These are phyloP conservation scores for Pangasius sanitwongsei DNA, from an alignment of 2,797 vertebrate species.

Conservation along the genomic window DNA sequence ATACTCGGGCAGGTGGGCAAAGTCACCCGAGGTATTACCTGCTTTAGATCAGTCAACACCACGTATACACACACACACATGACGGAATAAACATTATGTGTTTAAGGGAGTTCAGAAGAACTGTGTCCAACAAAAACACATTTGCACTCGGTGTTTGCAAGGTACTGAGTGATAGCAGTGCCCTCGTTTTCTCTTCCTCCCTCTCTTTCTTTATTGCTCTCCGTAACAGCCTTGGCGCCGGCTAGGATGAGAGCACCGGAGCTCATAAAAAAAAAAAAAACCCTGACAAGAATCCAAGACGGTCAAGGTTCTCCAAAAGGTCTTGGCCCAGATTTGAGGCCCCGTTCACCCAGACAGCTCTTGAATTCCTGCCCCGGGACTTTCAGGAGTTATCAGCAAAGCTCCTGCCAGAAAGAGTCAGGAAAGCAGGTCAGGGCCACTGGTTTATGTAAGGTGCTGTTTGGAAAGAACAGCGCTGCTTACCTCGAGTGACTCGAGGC, in stretches of 20 bases:
- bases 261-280: background rate
- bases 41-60: constrained; percentile 23
- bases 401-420: constrained; percentile 24
- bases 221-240: background rate
- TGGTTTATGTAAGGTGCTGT: constrained; percentile 11
- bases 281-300: constrained; percentile 17
- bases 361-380: constrained; percentile 23
- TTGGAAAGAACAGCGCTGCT: constrained; percentile 10
- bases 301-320: constrained; percentile 34
- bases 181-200: background rate
- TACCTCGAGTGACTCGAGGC: constrained; percentile 30
- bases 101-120: background rate
- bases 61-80: background rate
- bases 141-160: background rate
- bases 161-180: background rate
- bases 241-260: background rate
- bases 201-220: background rate
- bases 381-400: constrained; percentile 4
- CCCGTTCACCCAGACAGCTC: constrained; percentile 19
- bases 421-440: constrained; percentile 24
- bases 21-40: background rate
- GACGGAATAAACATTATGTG: background rate
- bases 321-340: constrained; percentile 31
- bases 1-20: constrained; percentile 34
- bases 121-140: constrained; percentile 17